Percentiles rank a stretch among this genome's conserved stretches.
Conservation (phyloP, 2,888 invertebrate species). For the Xylophagus ater region DNA sequence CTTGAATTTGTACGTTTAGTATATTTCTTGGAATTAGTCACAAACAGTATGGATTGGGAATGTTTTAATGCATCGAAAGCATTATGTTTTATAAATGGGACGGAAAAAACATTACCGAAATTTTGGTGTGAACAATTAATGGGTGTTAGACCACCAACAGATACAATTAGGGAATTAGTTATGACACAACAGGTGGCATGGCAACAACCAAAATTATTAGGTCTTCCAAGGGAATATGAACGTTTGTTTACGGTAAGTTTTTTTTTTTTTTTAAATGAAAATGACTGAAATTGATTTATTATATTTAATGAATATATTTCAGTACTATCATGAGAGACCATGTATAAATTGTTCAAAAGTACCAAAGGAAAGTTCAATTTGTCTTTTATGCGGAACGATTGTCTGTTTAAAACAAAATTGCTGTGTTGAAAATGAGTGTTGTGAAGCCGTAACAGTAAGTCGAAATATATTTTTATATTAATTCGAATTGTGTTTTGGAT, state of each 20-base stretch:
- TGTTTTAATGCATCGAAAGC: slow-evolving; percentile 54
- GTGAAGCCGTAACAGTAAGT: slow-evolving; percentile 70
- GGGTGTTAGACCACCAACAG: slow-evolving; percentile 38
- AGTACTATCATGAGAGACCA: slow-evolving; percentile 83
- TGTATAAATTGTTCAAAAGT: slow-evolving; percentile 82
- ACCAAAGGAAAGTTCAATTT: slow-evolving; percentile 85
- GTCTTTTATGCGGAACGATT: slow-evolving; percentile 84
- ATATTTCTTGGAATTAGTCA: slow-evolving; percentile 65
- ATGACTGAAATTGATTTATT: slow-evolving; percentile 1
- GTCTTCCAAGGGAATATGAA: slow-evolving; percentile 84
- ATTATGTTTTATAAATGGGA: slow-evolving; percentile 47
- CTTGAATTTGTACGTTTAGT: slow-evolving; percentile 69
- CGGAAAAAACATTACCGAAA: slow-evolving; percentile 44
- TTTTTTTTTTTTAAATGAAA: neutral
- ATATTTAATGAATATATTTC: slow-evolving; percentile 22
- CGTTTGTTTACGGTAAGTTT: slow-evolving; percentile 64
- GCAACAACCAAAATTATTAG: slow-evolving; percentile 71
- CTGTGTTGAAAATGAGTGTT: slow-evolving; percentile 70
- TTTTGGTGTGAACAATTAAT: slow-evolving; percentile 61
- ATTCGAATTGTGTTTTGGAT: neutral
- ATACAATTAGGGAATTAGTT: slow-evolving; percentile 49
- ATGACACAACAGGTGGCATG: slow-evolving; percentile 65
- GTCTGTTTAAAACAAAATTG: slow-evolving; percentile 85
- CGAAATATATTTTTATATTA: slow-evolving; percentile 7
- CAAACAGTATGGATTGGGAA: slow-evolving; percentile 53